Base-by-base conservation (phyloP, 2,797 vertebrate species). In the Liasis olivaceus region DNA sequence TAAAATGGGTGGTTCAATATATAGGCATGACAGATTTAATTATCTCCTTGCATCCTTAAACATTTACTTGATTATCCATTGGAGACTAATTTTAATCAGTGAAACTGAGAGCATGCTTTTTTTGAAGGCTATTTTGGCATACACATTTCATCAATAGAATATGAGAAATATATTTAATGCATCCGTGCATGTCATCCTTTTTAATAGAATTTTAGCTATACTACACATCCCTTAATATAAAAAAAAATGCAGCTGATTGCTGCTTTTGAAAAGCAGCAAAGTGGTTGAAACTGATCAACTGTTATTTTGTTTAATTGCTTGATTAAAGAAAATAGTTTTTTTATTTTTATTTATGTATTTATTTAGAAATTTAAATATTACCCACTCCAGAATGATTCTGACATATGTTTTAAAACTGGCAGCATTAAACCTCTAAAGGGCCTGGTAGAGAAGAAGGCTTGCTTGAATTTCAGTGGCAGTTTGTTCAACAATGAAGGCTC, bases 71-170 rank as follows among this genome's bases (percentile, higher is more conserved):
- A 91, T 91, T 91, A 91, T 60, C 60, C 62, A 66, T 31, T 87
- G 51, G 51, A 84, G 90, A 86, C 51, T 66, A 56, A 58, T 91
- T 87, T 91, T 86, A 69, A 91, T 91, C 62, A 91, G 60, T 26
- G n/a, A 66, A n/a, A 56, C n/a, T 56, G 84, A 42, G 84, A 86
- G 22, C 69, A 81, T 42, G 66, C 54, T 17, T 66, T 47, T 26
- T 81, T 81, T 24, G 9, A 81, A 81, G 77, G 77, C 77, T 81
- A 81, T 81, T 81, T 81, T 81, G 89, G 14, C 85, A 59, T 20
- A 81, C 77, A 81, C 77, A 47, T 81, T 81, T 81, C 77, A 81
- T 81, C 77, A 81, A 81, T 81, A 81, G 77, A 47, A 81, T 81
- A 47, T 24, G 77, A 47, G 77, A 81, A 81, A 81, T 81, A 47